Evolutionary conservation across 2,113 vertebrate genomes (phyloP).

Genomic region (Mus musculus): GRCm39 chr11:66757001-66757500

Average conservation of each 20-base stretch:
- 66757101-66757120: neutral
- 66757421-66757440: neutral
- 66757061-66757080: neutral
- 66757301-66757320: neutral
- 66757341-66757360: neutral
- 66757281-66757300: neutral
- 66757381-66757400: neutral
- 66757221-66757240: neutral
- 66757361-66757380: neutral
- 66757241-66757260: neutral
- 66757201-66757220: neutral
- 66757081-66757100: too few species aligned
- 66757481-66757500: rapidly evolving
- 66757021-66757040: neutral
- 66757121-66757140: neutral
- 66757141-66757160: neutral
- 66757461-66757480: neutral
- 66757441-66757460: neutral
- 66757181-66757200: neutral
- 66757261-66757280: neutral
- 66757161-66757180: neutral
- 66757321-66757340: neutral
- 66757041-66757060: neutral
- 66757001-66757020: neutral
- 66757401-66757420: neutral